Conservation (phyloP, 2,113 vertebrate species). For the Craseonycteris thonglongyai region DNA sequence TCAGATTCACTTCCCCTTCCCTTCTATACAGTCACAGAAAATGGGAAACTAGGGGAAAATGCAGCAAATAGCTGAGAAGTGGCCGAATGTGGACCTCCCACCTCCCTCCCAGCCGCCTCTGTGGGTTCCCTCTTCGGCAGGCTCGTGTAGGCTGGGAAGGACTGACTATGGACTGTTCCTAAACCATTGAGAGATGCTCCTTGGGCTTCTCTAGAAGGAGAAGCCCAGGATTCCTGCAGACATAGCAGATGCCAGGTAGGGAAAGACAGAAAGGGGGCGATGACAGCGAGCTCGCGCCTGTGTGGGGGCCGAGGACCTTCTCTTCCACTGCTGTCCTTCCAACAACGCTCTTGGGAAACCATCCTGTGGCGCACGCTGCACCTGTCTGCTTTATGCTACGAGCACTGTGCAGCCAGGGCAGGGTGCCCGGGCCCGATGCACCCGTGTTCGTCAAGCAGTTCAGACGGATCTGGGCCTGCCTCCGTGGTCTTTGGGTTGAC, state of each 20-base stretch:
- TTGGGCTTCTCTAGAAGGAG: background rate
- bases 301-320: background rate
- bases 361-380: background rate
- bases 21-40: background rate
- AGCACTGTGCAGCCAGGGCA: background rate
- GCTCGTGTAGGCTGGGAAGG: background rate
- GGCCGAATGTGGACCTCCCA: background rate
- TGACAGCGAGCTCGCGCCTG: fast-evolving
- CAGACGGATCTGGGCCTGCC: background rate
- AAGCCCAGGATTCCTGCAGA: background rate
- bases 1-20: background rate
- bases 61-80: background rate
- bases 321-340: too few relatives aligned
- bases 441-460: background rate
- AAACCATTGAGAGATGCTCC: too few relatives aligned
- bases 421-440: fast-evolving
- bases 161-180: fast-evolving
- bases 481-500: background rate
- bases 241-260: too few relatives aligned
- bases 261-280: background rate
- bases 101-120: fast-evolving
- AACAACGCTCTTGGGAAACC: background rate
- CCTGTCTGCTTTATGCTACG: background rate
- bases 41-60: background rate
- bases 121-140: fast-evolving